phyloP scores from a whole-genome alignment of 2,888 invertebrate species.

The Lymantria dispar region DNA sequence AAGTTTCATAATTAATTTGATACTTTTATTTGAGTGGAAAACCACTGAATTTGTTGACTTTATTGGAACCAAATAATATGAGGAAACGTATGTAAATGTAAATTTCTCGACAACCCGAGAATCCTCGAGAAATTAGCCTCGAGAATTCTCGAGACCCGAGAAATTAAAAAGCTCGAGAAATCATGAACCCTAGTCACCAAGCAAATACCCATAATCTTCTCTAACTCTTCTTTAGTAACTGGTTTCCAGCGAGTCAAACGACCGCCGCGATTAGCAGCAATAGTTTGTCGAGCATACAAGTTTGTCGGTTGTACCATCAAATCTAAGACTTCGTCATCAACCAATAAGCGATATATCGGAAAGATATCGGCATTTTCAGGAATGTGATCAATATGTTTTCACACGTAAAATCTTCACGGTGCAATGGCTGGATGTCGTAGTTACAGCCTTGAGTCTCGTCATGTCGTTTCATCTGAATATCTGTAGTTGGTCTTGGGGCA shows the following conservation, averaged over 20 bases:
- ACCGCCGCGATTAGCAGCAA: constrained; percentile 7
- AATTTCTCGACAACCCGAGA: no score
- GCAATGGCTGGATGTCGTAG: constrained; percentile 7
- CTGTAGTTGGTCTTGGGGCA: neutral
- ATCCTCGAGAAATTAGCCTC: no score
- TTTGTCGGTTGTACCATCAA: constrained; percentile 16
- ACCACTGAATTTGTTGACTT: no score
- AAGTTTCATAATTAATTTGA: no score
- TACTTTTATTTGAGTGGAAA: no score
- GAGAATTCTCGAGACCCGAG: no score
- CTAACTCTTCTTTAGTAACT: constrained; percentile 13
- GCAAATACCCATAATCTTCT: constrained; percentile 17
- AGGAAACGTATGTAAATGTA: no score
- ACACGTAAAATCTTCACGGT: constrained; percentile 7
- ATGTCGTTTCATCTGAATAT: constrained; percentile 2
- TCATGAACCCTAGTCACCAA: constrained; percentile 18
- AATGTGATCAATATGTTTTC: neutral
- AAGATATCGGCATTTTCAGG: neutral
- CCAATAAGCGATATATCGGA: constrained; percentile 8
- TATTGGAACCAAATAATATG: no score
- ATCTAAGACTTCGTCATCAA: constrained; percentile 10
- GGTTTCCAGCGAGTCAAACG: constrained; percentile 13
- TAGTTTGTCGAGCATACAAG: constrained; percentile 10
- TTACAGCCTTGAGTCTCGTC: constrained; percentile 7
- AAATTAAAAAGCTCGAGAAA: no score